Base-by-base conservation (phyloP, 2,113 vertebrate genomes). In the Telmatochromis brachygnathus region DNA sequence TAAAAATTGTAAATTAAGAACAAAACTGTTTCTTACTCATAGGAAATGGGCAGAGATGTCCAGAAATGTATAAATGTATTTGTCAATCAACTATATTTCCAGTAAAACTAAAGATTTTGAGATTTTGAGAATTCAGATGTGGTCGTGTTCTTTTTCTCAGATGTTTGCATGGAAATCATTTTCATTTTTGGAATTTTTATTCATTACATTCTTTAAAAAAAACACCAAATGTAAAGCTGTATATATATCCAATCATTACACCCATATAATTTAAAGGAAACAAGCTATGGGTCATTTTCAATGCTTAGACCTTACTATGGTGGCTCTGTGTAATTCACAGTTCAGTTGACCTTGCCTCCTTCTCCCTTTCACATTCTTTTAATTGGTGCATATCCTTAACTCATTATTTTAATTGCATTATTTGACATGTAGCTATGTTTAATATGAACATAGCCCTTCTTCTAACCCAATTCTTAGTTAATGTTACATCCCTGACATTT, bases 21-120 rank as follows among this genome's bases (percentile, higher is more conserved):
- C 56, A 80, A 70, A 90, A 47, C 80, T 45, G 70, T 94, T 93
- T 94, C 26, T 93, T 93, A 84, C 54, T 90, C 87, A 93, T 95
- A 95, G 95, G 89, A 94, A 94, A 83, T 15, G 70, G 86, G 90
- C 87, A 21, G 15, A 47, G 1, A 84, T 79, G 88, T 94, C 90
- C 86, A 75, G 83, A 87, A 80, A 84, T 93, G 84, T 93, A 90
- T 83, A 90, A 89, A 93, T 91, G 47, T 81, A 60, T 92, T 91
- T 95, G 89, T 93, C 82, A 92, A 92, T 93, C 91, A 89, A 79
- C 33, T 93, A 92, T 92, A 94, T 94, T 94, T 94, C 56, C 90
- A 95, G 79, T 94, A 94, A 95, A 94, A 89, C 42, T 62, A 30
- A 49, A 55, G 39, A 92, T 93, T 92, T 92, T 82, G 49, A 92